These are phyloP conservation scores for Theropithecus gelada DNA, from an alignment of 2,113 vertebrate genomes.

Conservation along the genomic window DNA sequence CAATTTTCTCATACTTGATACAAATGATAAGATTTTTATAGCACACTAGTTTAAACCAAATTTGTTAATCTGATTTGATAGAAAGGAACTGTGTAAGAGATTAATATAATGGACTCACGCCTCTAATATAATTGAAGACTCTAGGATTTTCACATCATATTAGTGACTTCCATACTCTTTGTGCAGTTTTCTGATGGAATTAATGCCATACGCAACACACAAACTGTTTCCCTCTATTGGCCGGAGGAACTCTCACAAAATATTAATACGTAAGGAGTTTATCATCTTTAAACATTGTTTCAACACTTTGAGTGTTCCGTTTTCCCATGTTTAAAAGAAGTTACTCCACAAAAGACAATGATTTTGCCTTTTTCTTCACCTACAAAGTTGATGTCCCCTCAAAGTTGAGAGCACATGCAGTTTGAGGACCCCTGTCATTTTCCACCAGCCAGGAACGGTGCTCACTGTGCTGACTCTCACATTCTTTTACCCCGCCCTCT, in stretches of 20 bases:
- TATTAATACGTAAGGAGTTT: conserved; percentile 55
- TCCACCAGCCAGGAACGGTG: neutral
- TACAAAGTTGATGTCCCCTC: neutral
- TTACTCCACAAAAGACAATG: neutral
- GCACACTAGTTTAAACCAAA: conserved; percentile 77
- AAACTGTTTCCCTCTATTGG: conserved; percentile 63
- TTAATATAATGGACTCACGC: conserved; percentile 60
- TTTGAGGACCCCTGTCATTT: too few relatives aligned
- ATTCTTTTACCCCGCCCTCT: neutral
- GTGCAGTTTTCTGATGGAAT: conserved; percentile 79
- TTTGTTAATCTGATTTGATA: conserved; percentile 80
- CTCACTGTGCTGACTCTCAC: too few relatives aligned
- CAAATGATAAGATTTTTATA: conserved; percentile 82
- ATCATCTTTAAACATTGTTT: conserved; percentile 78
- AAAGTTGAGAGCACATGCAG: neutral
- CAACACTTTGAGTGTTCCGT: conserved; percentile 66
- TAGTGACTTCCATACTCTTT: conserved; percentile 77
- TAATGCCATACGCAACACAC: conserved; percentile 64
- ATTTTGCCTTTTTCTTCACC: neutral
- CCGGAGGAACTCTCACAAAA: conserved; percentile 33
- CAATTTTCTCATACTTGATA: conserved; percentile 74
- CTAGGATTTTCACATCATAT: conserved; percentile 80
- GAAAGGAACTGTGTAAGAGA: conserved; percentile 73
- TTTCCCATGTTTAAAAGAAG: conserved; percentile 74
- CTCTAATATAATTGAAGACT: conserved; percentile 78